Conservation (phyloP, 2,888 invertebrate species). For the Poecilobothrus nobilitatus region DNA sequence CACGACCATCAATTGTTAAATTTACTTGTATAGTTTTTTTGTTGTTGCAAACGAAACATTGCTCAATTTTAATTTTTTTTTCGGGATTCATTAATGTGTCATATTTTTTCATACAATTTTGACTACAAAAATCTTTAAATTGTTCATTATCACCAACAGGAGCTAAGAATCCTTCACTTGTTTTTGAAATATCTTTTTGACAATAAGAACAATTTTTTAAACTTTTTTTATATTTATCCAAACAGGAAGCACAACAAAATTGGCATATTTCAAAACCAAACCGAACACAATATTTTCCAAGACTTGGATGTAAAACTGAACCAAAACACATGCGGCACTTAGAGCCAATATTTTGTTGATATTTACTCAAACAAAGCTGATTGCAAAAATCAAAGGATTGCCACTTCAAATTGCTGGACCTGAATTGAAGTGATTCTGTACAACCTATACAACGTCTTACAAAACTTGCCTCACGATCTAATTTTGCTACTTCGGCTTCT, state of each 20-base stretch:
- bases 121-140: slow-evolving; percentile 69
- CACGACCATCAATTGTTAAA: slow-evolving; percentile 60
- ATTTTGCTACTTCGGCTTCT: slow-evolving; percentile 51
- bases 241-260: slow-evolving; percentile 79
- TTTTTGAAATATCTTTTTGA: slow-evolving; percentile 76
- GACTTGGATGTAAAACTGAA: slow-evolving; percentile 63
- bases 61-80: slow-evolving; percentile 35
- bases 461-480: slow-evolving; percentile 52
- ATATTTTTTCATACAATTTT: slow-evolving; percentile 45
- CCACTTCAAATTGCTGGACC: slow-evolving; percentile 69
- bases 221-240: slow-evolving; percentile 76
- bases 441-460: slow-evolving; percentile 53
- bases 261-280: slow-evolving; percentile 88
- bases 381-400: slow-evolving; percentile 92
- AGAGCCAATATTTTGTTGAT: slow-evolving; percentile 65
- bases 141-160: slow-evolving; percentile 81
- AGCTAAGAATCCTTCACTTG: slow-evolving; percentile 70
- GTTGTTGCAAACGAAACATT: slow-evolving; percentile 74
- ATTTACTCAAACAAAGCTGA: slow-evolving; percentile 73
- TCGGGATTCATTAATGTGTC: slow-evolving; percentile 41
- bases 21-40: slow-evolving; percentile 69
- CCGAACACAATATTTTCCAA: slow-evolving; percentile 87
- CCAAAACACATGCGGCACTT: slow-evolving; percentile 75
- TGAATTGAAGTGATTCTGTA: slow-evolving; percentile 42
- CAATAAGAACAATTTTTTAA: slow-evolving; percentile 89